These are phyloP conservation scores for Drosophila novamexicana DNA, from an alignment of 1,140 invertebrate species.

Conservation along the genomic window DNA sequence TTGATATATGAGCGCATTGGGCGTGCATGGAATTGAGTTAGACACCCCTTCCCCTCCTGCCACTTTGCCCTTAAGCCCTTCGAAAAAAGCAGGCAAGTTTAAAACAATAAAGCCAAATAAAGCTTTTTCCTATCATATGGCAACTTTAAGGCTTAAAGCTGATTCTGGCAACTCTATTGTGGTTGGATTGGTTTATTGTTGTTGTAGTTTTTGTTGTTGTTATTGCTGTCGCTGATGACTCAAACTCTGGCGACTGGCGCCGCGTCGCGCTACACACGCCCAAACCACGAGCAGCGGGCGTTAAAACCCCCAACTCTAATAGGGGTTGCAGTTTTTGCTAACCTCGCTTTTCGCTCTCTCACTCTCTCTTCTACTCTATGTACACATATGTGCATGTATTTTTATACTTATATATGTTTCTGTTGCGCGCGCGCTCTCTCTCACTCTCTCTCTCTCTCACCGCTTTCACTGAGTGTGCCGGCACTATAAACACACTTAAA, in stretches of 20 bases:
- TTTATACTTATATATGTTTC: slow-evolving; percentile 18
- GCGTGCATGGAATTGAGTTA: slow-evolving; percentile 47
- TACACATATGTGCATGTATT: background rate
- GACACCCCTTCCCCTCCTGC: slow-evolving; percentile 8
- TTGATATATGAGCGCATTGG: slow-evolving; percentile 24
- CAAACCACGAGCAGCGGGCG: slow-evolving; percentile 46
- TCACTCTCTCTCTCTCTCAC: slow-evolving; percentile 54
- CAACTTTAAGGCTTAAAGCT: slow-evolving; percentile 74
- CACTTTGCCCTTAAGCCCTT: slow-evolving; percentile 4
- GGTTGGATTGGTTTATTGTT: slow-evolving; percentile 25
- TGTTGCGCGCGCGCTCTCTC: slow-evolving; percentile 71
- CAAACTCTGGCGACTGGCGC: slow-evolving; percentile 74
- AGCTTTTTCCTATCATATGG: slow-evolving; percentile 42
- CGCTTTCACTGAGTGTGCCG: slow-evolving; percentile 72
- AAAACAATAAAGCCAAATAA: slow-evolving; percentile 50
- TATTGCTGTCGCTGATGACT: slow-evolving; percentile 62
- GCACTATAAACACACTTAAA: slow-evolving; percentile 69
- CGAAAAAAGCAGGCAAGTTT: slow-evolving; percentile 30
- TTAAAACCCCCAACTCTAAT: slow-evolving; percentile 73
- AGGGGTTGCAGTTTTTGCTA: slow-evolving; percentile 75
- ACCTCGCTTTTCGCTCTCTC: slow-evolving; percentile 34
- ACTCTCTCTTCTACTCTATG: background rate
- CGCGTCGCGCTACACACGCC: slow-evolving; percentile 41
- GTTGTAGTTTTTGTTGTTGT: slow-evolving; percentile 32
- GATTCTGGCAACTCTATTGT: slow-evolving; percentile 27